phyloP scores from a whole-genome alignment of 2,888 invertebrate species.

The Ormyrus labotus region DNA sequence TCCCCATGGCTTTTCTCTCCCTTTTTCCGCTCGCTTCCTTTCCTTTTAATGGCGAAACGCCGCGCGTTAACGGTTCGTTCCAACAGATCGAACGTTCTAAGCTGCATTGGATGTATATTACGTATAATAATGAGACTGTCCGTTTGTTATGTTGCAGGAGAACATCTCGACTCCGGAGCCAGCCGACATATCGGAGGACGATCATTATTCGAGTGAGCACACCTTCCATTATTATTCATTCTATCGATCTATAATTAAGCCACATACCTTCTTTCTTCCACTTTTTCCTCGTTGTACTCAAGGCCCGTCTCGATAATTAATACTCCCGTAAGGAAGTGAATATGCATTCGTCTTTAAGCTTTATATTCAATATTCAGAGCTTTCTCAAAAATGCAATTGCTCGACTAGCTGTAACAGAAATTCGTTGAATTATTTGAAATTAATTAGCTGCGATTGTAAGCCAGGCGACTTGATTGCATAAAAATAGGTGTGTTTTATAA shows the following conservation, averaged over 20 bases:
- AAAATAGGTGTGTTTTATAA: too few relatives aligned
- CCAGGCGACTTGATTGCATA: too few relatives aligned
- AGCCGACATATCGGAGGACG: constrained; percentile 83
- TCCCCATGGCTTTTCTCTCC: not conserved
- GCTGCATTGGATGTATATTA: too few relatives aligned
- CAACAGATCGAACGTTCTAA: too few relatives aligned
- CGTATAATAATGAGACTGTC: constrained; percentile 13
- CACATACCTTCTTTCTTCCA: constrained; percentile 33
- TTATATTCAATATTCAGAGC: too few relatives aligned
- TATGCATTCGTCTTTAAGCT: not conserved
- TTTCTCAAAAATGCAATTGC: too few relatives aligned
- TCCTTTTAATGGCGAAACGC: too few relatives aligned
- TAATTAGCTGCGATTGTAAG: too few relatives aligned
- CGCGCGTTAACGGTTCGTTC: too few relatives aligned
- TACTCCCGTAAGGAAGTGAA: constrained; percentile 25
- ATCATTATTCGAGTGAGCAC: constrained; percentile 83
- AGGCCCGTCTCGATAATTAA: constrained; percentile 53
- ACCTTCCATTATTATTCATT: constrained; percentile 47
- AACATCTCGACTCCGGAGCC: constrained; percentile 83
- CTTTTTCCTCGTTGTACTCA: constrained; percentile 39
- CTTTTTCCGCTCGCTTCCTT: not conserved
- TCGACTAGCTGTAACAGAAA: too few relatives aligned
- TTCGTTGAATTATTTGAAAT: too few relatives aligned
- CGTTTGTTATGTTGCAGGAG: constrained; percentile 79
- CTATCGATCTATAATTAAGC: constrained; percentile 44